Evolutionary conservation across 2,888 invertebrate species (phyloP), one percentile per base, ranked within the genome.

Genomic region (Perizoma affinitatum): DNA sequence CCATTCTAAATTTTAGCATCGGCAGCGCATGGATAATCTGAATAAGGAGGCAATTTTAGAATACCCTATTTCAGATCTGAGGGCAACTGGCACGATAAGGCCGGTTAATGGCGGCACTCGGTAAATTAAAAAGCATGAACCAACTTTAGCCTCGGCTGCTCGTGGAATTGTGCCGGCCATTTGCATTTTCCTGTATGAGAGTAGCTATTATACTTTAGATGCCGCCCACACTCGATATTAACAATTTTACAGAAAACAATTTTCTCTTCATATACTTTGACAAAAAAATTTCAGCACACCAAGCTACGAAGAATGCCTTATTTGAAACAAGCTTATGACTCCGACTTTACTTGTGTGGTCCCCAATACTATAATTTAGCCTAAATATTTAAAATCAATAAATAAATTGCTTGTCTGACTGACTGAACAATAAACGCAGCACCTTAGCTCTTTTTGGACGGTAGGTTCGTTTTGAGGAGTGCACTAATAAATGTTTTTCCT

Each of bases 121-220:
- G 82, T 84, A 84, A 86, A 88, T 88, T 86, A 88, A 88, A 87
- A 87, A 84, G 79, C 81, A 81, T 74, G 76, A 76, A 70, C 73
- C 71, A 76, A 79, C 76, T 82, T 78, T 67, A 70, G 63, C 76
- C 73, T 71, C 76, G 72, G 70, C 73, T 62, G 68, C 64, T 67
- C 68, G 72, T 71, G 74, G 73, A 80, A 78, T 82, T 75, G 77
- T 75, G 73, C 68, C 72, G 70, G 69, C 75, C 79, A 80, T 85
- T 86, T 81, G 76, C 81, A 81, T 83, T 82, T 80, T 78, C 76
- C 76, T 75, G 69, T 73, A 72, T 75, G 73, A 74, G 70, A 76
- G 68, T 72, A 69, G 67, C 70, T 75, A 67, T 74, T 69, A 68
- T 66, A 66, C 55, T 66, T 67, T 60, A 67, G 66, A 64, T 63